phyloP scores from a whole-genome alignment of 64 coral and sea anemone genomes.

The Catalaphyllia jardinei region DNA sequence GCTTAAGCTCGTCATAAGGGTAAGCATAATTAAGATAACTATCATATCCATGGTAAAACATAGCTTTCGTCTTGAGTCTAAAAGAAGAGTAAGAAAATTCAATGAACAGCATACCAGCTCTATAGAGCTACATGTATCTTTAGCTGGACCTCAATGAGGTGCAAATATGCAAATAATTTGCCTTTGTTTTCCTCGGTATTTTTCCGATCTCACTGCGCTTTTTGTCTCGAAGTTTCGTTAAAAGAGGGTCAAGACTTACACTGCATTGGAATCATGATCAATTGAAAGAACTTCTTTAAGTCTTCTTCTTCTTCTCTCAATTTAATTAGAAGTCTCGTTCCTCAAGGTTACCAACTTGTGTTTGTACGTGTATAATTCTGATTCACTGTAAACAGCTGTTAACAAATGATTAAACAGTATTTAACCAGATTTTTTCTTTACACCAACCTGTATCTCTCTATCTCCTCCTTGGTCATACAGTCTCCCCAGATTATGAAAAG shows the following conservation, averaged over 20 bases:
- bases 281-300: not conserved
- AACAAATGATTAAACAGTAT: not conserved
- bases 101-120: not conserved
- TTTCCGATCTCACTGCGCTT: no score
- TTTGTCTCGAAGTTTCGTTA: no score
- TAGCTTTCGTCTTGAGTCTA: slow-evolving; percentile 59
- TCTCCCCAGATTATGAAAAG: slow-evolving; percentile 13
- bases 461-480: slow-evolving; percentile 48
- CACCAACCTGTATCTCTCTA: slow-evolving; percentile 41
- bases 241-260: no score
- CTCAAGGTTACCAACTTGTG: not conserved
- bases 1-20: slow-evolving; percentile 93
- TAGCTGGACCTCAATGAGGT: not conserved
- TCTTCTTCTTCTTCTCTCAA: not conserved
- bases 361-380: not conserved
- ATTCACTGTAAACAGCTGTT: not conserved
- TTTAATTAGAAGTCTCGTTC: not conserved
- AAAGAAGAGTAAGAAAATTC: not conserved
- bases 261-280: no score
- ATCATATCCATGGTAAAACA: slow-evolving; percentile 99
- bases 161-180: no score
- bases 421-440: not conserved
- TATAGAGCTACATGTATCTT: not conserved
- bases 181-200: no score
- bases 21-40: slow-evolving; percentile 90